These are phyloP conservation scores for Iguana delicatissima DNA, from an alignment of 2,797 vertebrate species.

Conservation along the genomic window DNA sequence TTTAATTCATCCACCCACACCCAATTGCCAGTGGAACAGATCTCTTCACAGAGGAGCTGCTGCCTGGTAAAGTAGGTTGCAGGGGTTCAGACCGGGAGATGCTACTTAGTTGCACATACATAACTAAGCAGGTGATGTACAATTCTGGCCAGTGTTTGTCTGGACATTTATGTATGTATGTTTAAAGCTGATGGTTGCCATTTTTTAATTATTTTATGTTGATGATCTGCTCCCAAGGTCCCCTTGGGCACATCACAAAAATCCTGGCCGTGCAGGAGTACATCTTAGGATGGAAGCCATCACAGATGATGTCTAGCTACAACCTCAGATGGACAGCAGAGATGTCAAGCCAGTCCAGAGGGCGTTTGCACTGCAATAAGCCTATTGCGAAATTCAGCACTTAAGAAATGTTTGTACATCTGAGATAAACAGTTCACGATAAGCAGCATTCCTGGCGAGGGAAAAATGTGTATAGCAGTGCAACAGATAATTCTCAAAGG, in stretches of 20 bases:
- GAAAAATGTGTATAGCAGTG: slow-evolving; percentile 64
- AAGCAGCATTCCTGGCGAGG: slow-evolving; percentile 69
- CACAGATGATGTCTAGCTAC: background rate
- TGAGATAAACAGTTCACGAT: slow-evolving; percentile 79
- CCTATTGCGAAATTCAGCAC: slow-evolving; percentile 72
- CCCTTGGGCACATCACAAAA: background rate
- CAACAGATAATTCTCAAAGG: slow-evolving; percentile 69
- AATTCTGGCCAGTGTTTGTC: too few species aligned
- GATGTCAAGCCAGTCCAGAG: slow-evolving; percentile 40
- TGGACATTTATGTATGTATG: background rate
- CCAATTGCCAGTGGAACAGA: too few species aligned
- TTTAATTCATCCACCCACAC: too few species aligned
- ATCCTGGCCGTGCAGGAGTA: background rate
- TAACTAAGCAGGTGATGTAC: too few species aligned
- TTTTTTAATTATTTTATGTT: background rate
- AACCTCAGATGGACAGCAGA: slow-evolving; percentile 9
- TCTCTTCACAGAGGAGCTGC: too few species aligned
- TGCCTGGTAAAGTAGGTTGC: too few species aligned
- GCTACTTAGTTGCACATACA: too few species aligned
- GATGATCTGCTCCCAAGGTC: too few species aligned
- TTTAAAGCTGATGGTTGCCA: background rate
- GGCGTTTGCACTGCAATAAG: slow-evolving; percentile 62
- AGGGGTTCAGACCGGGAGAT: too few species aligned
- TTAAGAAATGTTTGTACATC: slow-evolving; percentile 78
- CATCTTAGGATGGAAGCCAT: background rate